phyloP scores from a whole-genome alignment of 2,888 invertebrate species.

The Dexiosoma caninum region DNA sequence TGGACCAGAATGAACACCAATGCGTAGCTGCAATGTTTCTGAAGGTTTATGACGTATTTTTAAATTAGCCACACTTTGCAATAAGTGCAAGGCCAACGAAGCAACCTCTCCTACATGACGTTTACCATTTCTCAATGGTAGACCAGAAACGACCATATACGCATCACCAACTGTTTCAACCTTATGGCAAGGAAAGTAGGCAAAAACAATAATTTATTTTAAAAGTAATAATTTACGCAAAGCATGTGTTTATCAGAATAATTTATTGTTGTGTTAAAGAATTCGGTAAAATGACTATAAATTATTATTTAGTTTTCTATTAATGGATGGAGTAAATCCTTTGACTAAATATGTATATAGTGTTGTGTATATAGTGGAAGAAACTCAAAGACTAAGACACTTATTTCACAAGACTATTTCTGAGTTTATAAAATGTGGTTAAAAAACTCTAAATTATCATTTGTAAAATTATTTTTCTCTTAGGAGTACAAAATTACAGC shows the following conservation, averaged over 20 bases:
- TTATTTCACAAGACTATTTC: too few species aligned
- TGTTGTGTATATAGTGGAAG: too few species aligned
- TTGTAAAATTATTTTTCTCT: too few species aligned
- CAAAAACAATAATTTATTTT: not conserved
- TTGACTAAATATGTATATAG: too few species aligned
- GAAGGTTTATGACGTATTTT: slow-evolving; percentile 84
- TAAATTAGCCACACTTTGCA: slow-evolving; percentile 84
- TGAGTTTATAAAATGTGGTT: too few species aligned
- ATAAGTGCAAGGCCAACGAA: slow-evolving; percentile 85
- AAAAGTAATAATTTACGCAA: not conserved
- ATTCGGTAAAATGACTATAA: not conserved
- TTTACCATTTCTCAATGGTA: slow-evolving; percentile 85
- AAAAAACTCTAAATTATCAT: too few species aligned
- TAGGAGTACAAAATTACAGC: too few species aligned
- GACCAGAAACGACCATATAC: slow-evolving; percentile 89
- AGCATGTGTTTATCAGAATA: not conserved
- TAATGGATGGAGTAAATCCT: too few species aligned
- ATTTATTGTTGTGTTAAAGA: not conserved
- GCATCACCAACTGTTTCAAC: slow-evolving; percentile 92
- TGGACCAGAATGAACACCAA: slow-evolving; percentile 85
- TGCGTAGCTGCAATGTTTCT: slow-evolving; percentile 84
- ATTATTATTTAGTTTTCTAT: too few species aligned
- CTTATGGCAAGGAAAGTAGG: slow-evolving; percentile 55
- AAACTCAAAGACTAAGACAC: too few species aligned
- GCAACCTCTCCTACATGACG: slow-evolving; percentile 89